These are phyloP conservation scores for Lymantria monacha DNA, from an alignment of 2,888 invertebrate genomes.

Conservation along the genomic window DNA sequence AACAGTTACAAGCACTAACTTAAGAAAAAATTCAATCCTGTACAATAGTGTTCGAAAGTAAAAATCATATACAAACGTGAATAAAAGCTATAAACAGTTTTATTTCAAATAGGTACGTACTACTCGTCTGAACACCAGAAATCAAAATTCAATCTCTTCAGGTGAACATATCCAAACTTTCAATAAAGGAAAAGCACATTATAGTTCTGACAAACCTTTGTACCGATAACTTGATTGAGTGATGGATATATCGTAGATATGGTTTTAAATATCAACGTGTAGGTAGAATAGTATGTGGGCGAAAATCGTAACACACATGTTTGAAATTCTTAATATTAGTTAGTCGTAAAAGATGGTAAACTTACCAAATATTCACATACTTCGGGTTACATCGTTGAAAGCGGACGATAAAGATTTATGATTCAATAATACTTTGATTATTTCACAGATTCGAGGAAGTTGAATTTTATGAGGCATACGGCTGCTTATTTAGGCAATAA, in stretches of 20 bases:
- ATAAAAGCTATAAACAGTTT: too few relatives aligned
- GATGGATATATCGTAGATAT: conserved; percentile 19
- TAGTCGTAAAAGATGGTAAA: conserved; percentile 49
- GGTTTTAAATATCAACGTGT: conserved; percentile 6
- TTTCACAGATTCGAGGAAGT: conserved; percentile 73
- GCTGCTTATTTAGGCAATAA: conserved; percentile 71
- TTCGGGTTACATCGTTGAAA: conserved; percentile 49
- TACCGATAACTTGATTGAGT: conserved; percentile 20
- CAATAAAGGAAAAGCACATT: neutral
- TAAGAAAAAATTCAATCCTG: too few relatives aligned
- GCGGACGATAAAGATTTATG: conserved; percentile 74
- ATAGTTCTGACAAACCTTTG: conserved; percentile 16
- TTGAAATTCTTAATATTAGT: conserved; percentile 25
- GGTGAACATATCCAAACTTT: conserved; percentile 11
- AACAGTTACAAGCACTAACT: too few relatives aligned
- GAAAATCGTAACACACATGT: neutral
- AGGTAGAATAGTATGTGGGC: neutral
- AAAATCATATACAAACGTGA: too few relatives aligned
- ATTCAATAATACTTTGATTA: conserved; percentile 76
- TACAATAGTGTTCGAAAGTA: too few relatives aligned
- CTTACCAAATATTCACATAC: conserved; percentile 71
- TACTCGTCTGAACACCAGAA: neutral
- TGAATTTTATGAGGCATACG: conserved; percentile 69
- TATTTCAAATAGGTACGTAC: too few relatives aligned
- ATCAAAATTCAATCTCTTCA: conserved; percentile 7